Conservation (phyloP, 2,888 invertebrate genomes). For the Stegophylla sp. region DNA sequence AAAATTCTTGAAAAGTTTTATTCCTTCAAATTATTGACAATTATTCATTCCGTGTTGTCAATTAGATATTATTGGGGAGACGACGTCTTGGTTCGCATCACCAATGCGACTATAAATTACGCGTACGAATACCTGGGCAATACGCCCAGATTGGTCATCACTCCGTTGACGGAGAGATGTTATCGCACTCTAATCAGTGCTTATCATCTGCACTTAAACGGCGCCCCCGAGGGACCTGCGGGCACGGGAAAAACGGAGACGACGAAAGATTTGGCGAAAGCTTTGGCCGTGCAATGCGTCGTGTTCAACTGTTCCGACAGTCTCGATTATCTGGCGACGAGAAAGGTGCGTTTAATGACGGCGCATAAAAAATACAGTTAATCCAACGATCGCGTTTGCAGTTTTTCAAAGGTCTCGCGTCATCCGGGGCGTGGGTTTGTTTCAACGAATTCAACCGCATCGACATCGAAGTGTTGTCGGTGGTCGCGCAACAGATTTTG, state of each 20-base stretch:
- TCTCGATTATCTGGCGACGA: conserved; percentile 85
- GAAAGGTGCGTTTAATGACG: conserved; percentile 68
- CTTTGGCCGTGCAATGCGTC: conserved; percentile 87
- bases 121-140: conserved; percentile 88
- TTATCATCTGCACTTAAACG: conserved; percentile 82
- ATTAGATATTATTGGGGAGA: conserved; percentile 77
- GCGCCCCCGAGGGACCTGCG: conserved; percentile 84
- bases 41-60: too few species aligned
- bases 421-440: conserved; percentile 86
- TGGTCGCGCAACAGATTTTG: conserved; percentile 85
- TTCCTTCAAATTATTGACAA: too few species aligned
- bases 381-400: conserved; percentile 46
- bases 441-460: conserved; percentile 89
- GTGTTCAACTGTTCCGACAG: conserved; percentile 89
- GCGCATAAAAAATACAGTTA: background rate
- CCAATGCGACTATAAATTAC: conserved; percentile 79
- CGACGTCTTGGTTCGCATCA: conserved; percentile 74
- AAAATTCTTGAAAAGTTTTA: too few species aligned
- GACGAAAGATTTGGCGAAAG: conserved; percentile 90
- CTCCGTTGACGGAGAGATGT: conserved; percentile 79
- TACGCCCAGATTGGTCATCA: conserved; percentile 77
- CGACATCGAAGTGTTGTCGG: conserved; percentile 83
- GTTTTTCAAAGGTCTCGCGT: conserved; percentile 72
- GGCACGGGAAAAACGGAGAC: conserved; percentile 92
- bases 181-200: conserved; percentile 85